Evolutionary conservation across 1,140 invertebrate species (phyloP), one percentile per base, ranked within the genome.

Genomic region (Lepeophtheirus salmonis): DNA sequence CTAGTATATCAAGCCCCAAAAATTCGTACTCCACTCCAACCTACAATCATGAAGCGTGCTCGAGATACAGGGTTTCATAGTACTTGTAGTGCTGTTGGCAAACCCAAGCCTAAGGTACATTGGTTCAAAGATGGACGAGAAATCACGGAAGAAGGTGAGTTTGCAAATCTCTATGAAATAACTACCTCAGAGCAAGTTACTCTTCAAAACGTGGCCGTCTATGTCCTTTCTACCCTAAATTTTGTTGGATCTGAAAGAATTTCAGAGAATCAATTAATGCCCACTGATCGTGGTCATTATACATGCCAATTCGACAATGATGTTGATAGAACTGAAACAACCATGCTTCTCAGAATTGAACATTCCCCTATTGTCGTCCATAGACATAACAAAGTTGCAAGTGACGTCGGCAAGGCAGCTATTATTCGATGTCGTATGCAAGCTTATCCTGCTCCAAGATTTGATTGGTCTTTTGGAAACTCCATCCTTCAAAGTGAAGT

Each of bases 251-350:
- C 80, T 62, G 80, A 80, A 0, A 74, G 86, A 26, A 63, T 64
- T 16, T 79, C 80, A 0, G 78, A 80, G 61, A 85, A 87, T 67
- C 79, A 84, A 67, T 71, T 90, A 14, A 71, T 86, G 16, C 83
- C 87, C 0, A 79, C 79, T 23, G 89, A 92, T 70, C 77, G 86
- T 17, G 89, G 89, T 16, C 78, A 82, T 17, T 92, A 91, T 70
- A 80, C 83, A 2, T 92, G 89, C 69, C 77, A 82, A 10, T 90
- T 90, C 69, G 81, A 86, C 66, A 92, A 94, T 67, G 84, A 88
- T 68, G 85, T 90, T 1, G 87, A 85, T 66, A 80, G 79, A 68
- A 80, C 82, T 10, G 84, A 89, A 66, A 86, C 83, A 1, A 82
- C 80, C 56, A 89, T 90, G 84, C 83, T 86, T 71, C 73, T 92